These are phyloP conservation scores for Lota lota DNA, from an alignment of 2,113 vertebrate species.

Conservation along the genomic window DNA sequence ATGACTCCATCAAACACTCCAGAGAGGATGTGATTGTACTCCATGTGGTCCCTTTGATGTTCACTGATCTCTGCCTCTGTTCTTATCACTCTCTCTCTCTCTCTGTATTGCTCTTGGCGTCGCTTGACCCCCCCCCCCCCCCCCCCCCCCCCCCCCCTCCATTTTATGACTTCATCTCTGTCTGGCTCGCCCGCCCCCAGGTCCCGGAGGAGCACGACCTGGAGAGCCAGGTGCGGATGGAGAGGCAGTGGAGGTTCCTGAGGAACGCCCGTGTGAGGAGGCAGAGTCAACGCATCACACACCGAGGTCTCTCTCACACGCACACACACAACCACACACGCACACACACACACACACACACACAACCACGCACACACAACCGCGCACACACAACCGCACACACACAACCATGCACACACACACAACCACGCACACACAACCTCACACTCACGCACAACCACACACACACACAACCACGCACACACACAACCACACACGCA, in stretches of 20 bases:
- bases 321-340: too few species aligned
- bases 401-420: background rate
- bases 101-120: background rate
- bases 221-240: conserved; percentile 94
- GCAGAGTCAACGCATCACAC: conserved; percentile 85
- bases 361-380: conserved; percentile 1
- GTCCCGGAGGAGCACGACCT: conserved; percentile 94
- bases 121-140: background rate
- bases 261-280: conserved; percentile 84
- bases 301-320: conserved; percentile 91
- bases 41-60: background rate
- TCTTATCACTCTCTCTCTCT: background rate
- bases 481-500: too few species aligned
- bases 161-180: too few species aligned
- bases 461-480: too few species aligned
- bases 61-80: background rate
- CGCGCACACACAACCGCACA: background rate
- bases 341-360: conserved; percentile 3
- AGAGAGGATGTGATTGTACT: too few species aligned
- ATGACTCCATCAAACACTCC: background rate
- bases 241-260: conserved; percentile 94
- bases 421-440: too few species aligned
- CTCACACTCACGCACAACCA: too few species aligned
- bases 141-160: background rate
- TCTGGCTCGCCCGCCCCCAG: conserved; percentile 50